Evolutionary conservation across 2,888 invertebrate genomes (phyloP), one percentile per base, ranked within the genome.

Genomic region (Hartigia nigra): DNA sequence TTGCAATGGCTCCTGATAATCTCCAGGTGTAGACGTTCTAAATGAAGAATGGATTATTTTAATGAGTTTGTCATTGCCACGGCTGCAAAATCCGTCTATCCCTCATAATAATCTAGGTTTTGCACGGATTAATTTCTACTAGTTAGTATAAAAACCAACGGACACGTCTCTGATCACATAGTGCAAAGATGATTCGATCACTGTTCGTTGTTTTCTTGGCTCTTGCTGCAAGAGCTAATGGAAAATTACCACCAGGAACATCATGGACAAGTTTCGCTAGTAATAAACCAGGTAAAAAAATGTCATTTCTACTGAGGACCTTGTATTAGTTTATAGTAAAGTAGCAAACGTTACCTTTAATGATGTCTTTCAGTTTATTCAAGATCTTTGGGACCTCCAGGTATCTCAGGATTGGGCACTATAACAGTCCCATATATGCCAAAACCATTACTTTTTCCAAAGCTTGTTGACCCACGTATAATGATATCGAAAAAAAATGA

Each of bases 401-500:
- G 78, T 55, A 76, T 81, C 23, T 31, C 78, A 55, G 86, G 81
- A 78, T 83, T 89, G 31, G 84, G 84, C 35, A 86, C 88, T 4
- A 87, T 90, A 76, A 79, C 86, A 0, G 85, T 90, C 12, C 90
- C 90, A 14, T 90, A 87, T 72, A 81, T 84, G 74, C 82, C 89
- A 69, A 90, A 90, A 75, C 32, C 81, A 23, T 86, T 88, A 23
- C 81, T 90, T 11, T 88, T 90, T 34, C 90, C 90, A 4, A 90
- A 90, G 82, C 87, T 90, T 74, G 88, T 90, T 11, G 90, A 90
- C 74, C 90, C 90, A 0, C 86, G 88, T 81, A 75, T 78, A 3
- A 89, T 90, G 87, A 88, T 90, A 23, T 79, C 86, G 5, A 89
- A 88, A 78, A 90, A 91, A 74, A 88, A 88, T 0, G 89, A 87